A percentile compares a stretch with the other conserved stretches of the same genome.
Conservation (phyloP, 1,140 invertebrate genomes). For the Aporrectodea caliginosa region DNA sequence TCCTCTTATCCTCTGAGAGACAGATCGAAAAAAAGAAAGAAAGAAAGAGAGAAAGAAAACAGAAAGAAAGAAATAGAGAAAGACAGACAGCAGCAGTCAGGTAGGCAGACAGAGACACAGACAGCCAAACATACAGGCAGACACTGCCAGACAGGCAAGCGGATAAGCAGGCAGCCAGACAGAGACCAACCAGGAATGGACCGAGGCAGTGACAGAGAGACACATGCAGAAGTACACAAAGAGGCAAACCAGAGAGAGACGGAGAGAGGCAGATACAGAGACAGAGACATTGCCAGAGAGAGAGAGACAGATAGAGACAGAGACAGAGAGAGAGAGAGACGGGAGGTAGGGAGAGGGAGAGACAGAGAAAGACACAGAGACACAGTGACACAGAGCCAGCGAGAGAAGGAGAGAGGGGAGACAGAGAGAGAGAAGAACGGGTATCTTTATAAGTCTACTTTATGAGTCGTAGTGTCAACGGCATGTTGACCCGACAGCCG, state of each 20-base stretch:
- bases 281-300: not conserved
- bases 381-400: not conserved
- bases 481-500: no score
- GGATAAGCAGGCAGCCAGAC: not conserved
- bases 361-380: not conserved
- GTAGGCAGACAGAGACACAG: not conserved
- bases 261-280: not conserved
- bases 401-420: not conserved
- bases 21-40: no score
- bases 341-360: not conserved
- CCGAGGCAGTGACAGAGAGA: not conserved
- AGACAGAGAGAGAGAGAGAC: not conserved
- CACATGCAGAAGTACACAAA: not conserved
- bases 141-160: not conserved
- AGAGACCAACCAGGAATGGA: not conserved
- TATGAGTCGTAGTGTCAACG: no score
- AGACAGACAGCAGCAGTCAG: not conserved
- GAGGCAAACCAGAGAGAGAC: not conserved
- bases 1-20: no score
- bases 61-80: not conserved
- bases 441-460: no score
- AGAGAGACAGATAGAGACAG: not conserved
- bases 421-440: no score
- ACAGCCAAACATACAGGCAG: not conserved
- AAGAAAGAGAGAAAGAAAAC: not conserved